These are phyloP conservation scores for Pseudococcus viburni DNA, from an alignment of 2,888 invertebrate species.

Conservation along the genomic window DNA sequence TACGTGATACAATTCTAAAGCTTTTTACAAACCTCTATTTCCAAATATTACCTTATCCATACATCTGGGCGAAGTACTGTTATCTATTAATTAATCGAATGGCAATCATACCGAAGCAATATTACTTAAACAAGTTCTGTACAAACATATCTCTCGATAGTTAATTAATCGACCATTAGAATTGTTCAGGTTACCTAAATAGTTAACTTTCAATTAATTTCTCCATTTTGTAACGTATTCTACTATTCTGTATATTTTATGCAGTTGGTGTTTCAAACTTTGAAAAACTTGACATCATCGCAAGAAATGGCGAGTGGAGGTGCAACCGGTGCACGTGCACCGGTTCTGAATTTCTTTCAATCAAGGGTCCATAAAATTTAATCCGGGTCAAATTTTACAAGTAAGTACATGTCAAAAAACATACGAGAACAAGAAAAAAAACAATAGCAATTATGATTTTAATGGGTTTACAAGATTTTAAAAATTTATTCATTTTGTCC, in stretches of 20 bases:
- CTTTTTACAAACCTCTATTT: constrained; percentile 19
- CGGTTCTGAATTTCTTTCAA: too few relatives aligned
- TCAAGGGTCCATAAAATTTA: too few relatives aligned
- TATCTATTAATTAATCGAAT: constrained; percentile 55
- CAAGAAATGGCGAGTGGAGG: too few relatives aligned
- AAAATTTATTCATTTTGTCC: too few relatives aligned
- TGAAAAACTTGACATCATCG: not conserved
- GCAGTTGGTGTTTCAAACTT: not conserved
- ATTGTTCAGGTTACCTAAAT: constrained; percentile 1
- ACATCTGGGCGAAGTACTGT: not conserved
- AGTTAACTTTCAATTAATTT: constrained; percentile 49
- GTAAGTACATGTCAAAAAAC: too few relatives aligned
- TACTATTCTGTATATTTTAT: not conserved
- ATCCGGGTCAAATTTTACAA: too few relatives aligned
- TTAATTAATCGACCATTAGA: constrained; percentile 43
- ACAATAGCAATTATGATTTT: too few relatives aligned
- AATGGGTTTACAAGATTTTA: too few relatives aligned
- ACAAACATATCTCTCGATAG: constrained; percentile 14
- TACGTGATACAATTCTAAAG: not conserved
- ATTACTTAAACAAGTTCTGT: constrained; percentile 10
- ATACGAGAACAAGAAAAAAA: too few relatives aligned
- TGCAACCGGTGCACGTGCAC: too few relatives aligned
- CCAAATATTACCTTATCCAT: not conserved
- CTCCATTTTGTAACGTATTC: constrained; percentile 28
- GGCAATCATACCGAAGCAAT: constrained; percentile 2